Evolutionary conservation across 2,113 vertebrate genomes (phyloP), one percentile per base, ranked within the genome.

Genomic region (Amblyornis subalaris): DNA sequence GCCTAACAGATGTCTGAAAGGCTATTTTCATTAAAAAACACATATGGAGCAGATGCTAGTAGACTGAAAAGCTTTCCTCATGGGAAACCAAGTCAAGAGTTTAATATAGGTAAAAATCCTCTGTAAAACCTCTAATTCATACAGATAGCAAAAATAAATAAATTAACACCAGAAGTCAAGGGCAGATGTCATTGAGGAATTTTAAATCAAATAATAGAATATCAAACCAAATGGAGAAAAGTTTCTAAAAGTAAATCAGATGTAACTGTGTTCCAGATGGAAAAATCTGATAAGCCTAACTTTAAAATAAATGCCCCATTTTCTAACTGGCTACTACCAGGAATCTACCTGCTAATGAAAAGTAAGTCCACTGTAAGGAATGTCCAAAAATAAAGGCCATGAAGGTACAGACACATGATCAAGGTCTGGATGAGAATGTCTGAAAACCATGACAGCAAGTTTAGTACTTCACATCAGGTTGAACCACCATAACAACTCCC

Each of bases 11-110:
- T 80, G 51, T 47, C 55, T 77, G 75, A 72, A 72, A 65, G 76
- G 24, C 47, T 77, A 33, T 58, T 90, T 95, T 94, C 69, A 93
- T 90, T 77, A 84, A 88, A 95, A 92, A 54, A 75, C 87, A 84
- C 69, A 76, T 70, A 86, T 45, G 60, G 79, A 95, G 29, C 72
- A 84, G 69, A 77, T 84, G 76, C 12, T 79, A 74, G 60, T 29
- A 84, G 35, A 70, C 21, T 77, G 47, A 74, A 90, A 80, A 84
- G 33, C 20, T 54, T 74, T 86, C 29, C 75, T 50, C 44, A 0
- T 73, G 55, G 55, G 75, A 86, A 95, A 90, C 10, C 10, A 88
- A 88, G 83, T 92, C 53, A 88, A 50, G 69, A 74, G 38, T 70
- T 88, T 84, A 86, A 72, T 35, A 76, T 2, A 69, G 53, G 73